Percentiles rank a stretch among this genome's conserved stretches.
phyloP scores from a whole-genome alignment of 2,797 vertebrate species.

The Alca torda region DNA sequence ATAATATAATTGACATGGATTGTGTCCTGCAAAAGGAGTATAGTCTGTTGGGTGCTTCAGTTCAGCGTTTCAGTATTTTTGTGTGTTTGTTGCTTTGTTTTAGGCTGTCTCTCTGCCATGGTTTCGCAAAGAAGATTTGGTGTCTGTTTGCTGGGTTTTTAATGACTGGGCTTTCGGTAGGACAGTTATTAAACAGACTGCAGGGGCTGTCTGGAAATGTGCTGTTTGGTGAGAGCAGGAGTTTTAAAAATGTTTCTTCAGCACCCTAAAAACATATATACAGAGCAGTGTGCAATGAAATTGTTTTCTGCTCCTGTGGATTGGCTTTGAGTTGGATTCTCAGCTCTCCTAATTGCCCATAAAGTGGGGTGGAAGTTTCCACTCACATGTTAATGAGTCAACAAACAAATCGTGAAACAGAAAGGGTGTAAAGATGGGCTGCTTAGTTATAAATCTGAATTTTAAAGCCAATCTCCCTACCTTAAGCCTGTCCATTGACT shows the following conservation, averaged over 20 bases:
- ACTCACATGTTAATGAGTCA: neutral
- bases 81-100: neutral
- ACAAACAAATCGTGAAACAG: neutral
- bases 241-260: neutral
- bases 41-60: neutral
- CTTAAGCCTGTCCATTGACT: neutral
- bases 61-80: neutral
- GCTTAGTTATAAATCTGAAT: neutral
- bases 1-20: neutral
- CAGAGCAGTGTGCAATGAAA: neutral
- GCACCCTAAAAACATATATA: neutral
- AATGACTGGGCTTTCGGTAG: neutral
- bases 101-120: neutral
- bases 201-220: neutral
- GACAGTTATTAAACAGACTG: neutral
- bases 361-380: neutral
- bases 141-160: neutral
- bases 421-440: neutral
- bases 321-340: neutral
- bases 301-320: neutral
- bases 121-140: neutral
- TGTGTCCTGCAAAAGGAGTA: neutral
- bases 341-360: neutral
- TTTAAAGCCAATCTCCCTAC: neutral
- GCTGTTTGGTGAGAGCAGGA: neutral